These are phyloP conservation scores for Fragum whitleyi DNA, from an alignment of 2,888 invertebrate genomes.

Conservation along the genomic window DNA sequence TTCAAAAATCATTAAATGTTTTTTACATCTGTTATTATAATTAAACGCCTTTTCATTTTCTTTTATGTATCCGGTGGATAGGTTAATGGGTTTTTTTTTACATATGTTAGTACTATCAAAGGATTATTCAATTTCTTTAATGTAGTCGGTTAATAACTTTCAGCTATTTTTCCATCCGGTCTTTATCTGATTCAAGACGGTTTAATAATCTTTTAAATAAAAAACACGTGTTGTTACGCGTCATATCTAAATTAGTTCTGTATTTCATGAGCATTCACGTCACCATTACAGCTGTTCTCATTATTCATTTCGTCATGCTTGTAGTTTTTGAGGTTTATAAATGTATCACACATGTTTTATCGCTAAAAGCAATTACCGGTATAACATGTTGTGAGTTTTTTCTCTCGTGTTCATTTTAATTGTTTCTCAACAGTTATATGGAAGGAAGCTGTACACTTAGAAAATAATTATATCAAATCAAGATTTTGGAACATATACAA, in stretches of 20 bases:
- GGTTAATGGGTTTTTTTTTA: too few relatives aligned
- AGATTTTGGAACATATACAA: not conserved
- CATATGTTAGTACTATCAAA: too few relatives aligned
- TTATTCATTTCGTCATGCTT: conserved; percentile 2
- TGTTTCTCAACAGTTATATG: too few relatives aligned
- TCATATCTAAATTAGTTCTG: not conserved
- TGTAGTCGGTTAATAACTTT: not conserved
- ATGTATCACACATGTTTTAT: not conserved
- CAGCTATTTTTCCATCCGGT: not conserved
- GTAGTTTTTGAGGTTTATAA: not conserved
- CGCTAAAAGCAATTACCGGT: too few relatives aligned
- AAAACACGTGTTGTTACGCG: conserved; percentile 9
- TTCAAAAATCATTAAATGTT: too few relatives aligned
- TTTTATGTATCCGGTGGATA: too few relatives aligned
- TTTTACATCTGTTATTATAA: too few relatives aligned
- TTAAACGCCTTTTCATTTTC: too few relatives aligned
- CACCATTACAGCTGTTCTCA: conserved; percentile 3
- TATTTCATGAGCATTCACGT: not conserved
- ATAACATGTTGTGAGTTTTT: too few relatives aligned
- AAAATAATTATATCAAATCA: not conserved
- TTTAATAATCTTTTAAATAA: not conserved
- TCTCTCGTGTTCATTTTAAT: too few relatives aligned
- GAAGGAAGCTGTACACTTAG: too few relatives aligned
- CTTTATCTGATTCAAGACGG: not conserved
- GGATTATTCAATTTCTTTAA: not conserved